Conservation (phyloP, 2,888 invertebrate species). For the Oxycera nigricornis region DNA sequence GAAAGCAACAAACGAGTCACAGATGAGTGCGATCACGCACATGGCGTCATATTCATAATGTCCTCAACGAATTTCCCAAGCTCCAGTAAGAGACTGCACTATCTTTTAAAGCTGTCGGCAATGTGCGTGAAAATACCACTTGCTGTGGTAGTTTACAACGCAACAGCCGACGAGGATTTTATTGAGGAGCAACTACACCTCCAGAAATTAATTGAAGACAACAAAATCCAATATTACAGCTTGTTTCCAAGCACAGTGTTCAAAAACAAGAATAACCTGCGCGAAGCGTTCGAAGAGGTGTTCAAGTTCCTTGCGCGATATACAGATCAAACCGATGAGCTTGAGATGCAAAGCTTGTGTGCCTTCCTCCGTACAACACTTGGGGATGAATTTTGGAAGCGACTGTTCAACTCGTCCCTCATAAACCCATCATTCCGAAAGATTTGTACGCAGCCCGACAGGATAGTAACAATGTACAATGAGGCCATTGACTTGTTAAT, state of each 20-base stretch:
- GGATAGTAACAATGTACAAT: conserved; percentile 71
- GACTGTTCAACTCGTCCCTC: conserved; percentile 58
- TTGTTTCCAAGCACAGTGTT: conserved; percentile 20
- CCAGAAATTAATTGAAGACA: conserved; percentile 58
- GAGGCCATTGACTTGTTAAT: conserved; percentile 70
- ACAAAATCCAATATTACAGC: conserved; percentile 59
- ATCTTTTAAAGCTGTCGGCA: conserved; percentile 51
- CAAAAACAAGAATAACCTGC: conserved; percentile 25
- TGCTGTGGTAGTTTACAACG: conserved; percentile 54
- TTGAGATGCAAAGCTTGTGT: conserved; percentile 68
- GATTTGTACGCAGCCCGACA: conserved; percentile 62
- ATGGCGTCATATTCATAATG: conserved; percentile 56
- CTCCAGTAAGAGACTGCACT: conserved; percentile 53
- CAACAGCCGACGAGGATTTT: conserved; percentile 32
- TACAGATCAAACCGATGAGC: conserved; percentile 63
- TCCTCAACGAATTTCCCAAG: conserved; percentile 48
- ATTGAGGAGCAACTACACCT: conserved; percentile 48
- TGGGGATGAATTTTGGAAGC: conserved; percentile 70
- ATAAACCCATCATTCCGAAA: conserved; percentile 57
- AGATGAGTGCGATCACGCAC: conserved; percentile 52
- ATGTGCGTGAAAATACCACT: conserved; percentile 52
- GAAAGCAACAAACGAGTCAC: conserved; percentile 51
- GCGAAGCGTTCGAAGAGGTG: conserved; percentile 60
- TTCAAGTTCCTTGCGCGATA: conserved; percentile 65
- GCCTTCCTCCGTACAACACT: conserved; percentile 67